Conservation (phyloP, 2,888 invertebrate genomes). For the Antitype chi region DNA sequence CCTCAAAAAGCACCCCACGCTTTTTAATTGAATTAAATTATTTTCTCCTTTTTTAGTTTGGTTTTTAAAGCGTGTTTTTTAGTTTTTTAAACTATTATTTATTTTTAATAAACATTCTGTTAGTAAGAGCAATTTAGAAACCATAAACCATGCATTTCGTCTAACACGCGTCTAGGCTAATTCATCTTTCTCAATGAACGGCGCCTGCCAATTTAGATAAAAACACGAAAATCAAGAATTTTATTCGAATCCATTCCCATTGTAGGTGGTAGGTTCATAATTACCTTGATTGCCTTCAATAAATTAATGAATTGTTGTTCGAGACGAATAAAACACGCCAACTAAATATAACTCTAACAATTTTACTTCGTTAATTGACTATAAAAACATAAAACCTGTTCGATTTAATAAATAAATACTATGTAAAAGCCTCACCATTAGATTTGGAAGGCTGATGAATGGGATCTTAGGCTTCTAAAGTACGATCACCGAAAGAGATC, state of each 20-base stretch:
- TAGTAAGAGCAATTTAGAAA: slow-evolving; percentile 21
- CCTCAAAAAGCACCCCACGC: no score
- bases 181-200: slow-evolving; percentile 8
- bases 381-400: slow-evolving; percentile 63
- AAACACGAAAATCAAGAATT: slow-evolving; percentile 35
- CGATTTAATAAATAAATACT: slow-evolving; percentile 63
- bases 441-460: slow-evolving; percentile 25
- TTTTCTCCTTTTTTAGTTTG: no score
- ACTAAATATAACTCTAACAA: slow-evolving; percentile 62
- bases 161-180: slow-evolving; percentile 24
- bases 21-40: no score
- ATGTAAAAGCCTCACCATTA: slow-evolving; percentile 43
- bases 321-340: slow-evolving; percentile 46
- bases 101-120: background rate
- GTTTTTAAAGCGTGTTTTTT: no score
- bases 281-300: slow-evolving; percentile 60
- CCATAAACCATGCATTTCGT: slow-evolving; percentile 20
- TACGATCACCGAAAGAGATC: no score
- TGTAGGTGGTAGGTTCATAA: slow-evolving; percentile 45
- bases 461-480: background rate
- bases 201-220: slow-evolving; percentile 50
- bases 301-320: slow-evolving; percentile 62
- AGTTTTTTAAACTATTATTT: no score
- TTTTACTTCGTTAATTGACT: slow-evolving; percentile 66
- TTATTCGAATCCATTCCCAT: slow-evolving; percentile 23